Percentiles rank a stretch among this genome's conserved stretches.
These are phyloP conservation scores for Microcebus murinus DNA, from an alignment of 2,113 vertebrate genomes.

Conservation along the genomic window DNA sequence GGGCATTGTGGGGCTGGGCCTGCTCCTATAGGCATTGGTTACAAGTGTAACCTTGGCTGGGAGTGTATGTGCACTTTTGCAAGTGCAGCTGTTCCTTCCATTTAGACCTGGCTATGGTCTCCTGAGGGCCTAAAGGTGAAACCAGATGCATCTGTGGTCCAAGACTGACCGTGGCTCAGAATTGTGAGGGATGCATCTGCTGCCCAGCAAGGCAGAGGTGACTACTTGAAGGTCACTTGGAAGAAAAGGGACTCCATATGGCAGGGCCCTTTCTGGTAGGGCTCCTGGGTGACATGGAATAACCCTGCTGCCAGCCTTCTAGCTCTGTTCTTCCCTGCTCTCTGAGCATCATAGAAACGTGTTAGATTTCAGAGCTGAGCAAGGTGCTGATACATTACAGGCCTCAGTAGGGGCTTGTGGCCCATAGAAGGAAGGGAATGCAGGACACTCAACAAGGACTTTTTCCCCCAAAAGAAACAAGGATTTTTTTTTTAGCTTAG, in stretches of 20 bases:
- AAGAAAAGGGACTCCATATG: not conserved
- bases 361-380: not conserved
- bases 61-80: not conserved
- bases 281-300: not conserved
- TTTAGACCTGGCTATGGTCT: not conserved
- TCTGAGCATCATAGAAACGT: not conserved
- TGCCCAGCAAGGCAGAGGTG: not conserved
- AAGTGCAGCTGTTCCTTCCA: conserved; percentile 41
- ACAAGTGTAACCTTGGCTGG: conserved; percentile 27
- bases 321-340: not conserved
- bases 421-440: not conserved
- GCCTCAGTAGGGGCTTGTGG: not conserved
- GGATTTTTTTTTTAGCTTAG: not conserved
- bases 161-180: not conserved
- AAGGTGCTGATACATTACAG: not conserved
- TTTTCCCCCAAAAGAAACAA: no score
- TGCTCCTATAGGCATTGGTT: not conserved
- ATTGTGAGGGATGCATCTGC: not conserved
- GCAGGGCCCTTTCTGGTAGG: not conserved
- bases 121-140: not conserved
- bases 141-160: not conserved
- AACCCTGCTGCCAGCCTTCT: not conserved
- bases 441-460: not conserved
- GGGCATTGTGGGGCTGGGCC: not conserved
- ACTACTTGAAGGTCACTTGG: not conserved